These are phyloP conservation scores for Gallinago paraguaiae DNA, from an alignment of 2,113 vertebrate species.

Conservation along the genomic window DNA sequence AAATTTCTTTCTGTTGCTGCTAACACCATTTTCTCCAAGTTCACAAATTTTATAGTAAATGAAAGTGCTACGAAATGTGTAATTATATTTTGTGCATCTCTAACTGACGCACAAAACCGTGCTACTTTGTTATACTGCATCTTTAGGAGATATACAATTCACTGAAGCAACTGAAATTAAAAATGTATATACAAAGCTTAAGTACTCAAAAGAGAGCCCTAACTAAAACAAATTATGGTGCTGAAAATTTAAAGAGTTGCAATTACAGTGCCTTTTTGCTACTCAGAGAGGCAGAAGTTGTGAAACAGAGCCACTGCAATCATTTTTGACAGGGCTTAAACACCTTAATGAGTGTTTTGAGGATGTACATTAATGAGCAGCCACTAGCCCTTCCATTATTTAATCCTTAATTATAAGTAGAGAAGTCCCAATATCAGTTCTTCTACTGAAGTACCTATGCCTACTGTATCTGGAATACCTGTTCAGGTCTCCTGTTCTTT, in stretches of 20 bases:
- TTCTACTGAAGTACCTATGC: neutral
- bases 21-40: neutral
- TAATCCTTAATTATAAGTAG: neutral
- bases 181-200: constrained; percentile 60
- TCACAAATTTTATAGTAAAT: neutral
- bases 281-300: neutral
- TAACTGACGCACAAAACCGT: neutral
- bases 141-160: constrained; percentile 12
- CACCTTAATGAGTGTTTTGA: neutral
- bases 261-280: constrained; percentile 22
- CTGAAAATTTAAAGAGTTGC: constrained; percentile 65
- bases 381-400: neutral
- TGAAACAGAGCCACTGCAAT: constrained; percentile 11
- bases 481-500: neutral
- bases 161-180: constrained; percentile 61
- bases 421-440: neutral
- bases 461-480: neutral
- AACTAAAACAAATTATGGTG: constrained; percentile 56
- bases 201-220: constrained; percentile 59
- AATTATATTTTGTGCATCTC: constrained; percentile 19
- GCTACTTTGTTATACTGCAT: neutral
- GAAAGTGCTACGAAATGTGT: neutral
- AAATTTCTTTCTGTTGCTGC: neutral
- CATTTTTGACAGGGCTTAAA: neutral
- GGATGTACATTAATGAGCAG: neutral